A percentile compares a stretch with the other conserved stretches of the same genome.
Evolutionary conservation across 2,888 invertebrate genomes (phyloP).

Genomic region (Cataglyphis altisquamis): DNA sequence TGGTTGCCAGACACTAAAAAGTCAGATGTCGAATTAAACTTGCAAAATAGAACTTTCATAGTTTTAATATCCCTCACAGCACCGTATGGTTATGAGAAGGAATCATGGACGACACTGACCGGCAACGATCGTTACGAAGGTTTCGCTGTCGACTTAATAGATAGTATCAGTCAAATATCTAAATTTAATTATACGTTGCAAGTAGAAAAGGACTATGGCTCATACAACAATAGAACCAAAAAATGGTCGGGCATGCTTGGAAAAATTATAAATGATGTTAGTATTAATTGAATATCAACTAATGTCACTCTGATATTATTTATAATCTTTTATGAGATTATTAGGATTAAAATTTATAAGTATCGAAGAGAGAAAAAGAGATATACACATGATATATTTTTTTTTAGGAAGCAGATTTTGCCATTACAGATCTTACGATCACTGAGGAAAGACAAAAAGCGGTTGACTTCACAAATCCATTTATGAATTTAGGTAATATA

Average conservation of each 20-base stretch:
- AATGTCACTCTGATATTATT: neutral
- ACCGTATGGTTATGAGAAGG: slow-evolving; percentile 95
- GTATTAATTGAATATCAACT: slow-evolving; percentile 64
- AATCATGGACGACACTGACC: slow-evolving; percentile 88
- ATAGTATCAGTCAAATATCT: slow-evolving; percentile 92
- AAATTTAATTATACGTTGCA: slow-evolving; percentile 94
- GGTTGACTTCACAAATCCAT: slow-evolving; percentile 98
- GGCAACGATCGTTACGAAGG: slow-evolving; percentile 96
- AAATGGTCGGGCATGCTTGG: slow-evolving; percentile 93
- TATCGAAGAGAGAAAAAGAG: neutral
- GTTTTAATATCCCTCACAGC: slow-evolving; percentile 92
- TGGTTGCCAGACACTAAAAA: slow-evolving; percentile 83
- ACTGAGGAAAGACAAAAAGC: slow-evolving; percentile 95
- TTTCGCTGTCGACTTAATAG: slow-evolving; percentile 95
- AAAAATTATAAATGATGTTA: slow-evolving; percentile 91
- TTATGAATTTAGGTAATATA: slow-evolving; percentile 93
- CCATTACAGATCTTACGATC: slow-evolving; percentile 96
- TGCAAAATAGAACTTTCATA: slow-evolving; percentile 91
- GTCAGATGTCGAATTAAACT: slow-evolving; percentile 86
- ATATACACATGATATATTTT: neutral
- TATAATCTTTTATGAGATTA: neutral
- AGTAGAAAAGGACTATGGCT: slow-evolving; percentile 93
- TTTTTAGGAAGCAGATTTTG: slow-evolving; percentile 94
- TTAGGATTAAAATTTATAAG: neutral
- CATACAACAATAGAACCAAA: slow-evolving; percentile 88